Conservation (phyloP, 2,888 invertebrate genomes). For the Ommatoiulus sabulosus region DNA sequence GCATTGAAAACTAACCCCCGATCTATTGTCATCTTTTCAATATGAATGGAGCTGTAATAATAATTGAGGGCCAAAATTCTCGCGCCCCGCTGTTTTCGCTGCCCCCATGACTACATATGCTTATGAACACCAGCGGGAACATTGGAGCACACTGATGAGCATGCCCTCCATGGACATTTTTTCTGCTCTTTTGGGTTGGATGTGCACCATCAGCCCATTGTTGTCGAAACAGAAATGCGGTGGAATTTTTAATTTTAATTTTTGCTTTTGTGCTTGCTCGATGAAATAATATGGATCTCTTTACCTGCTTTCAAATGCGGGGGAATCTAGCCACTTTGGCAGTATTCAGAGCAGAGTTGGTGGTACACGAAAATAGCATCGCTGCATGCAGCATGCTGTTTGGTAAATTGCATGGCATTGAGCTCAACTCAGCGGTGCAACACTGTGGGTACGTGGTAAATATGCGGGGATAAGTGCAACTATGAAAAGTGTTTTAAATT, state of each 20-base stretch:
- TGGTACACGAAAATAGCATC: not conserved
- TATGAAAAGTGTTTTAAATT: not conserved
- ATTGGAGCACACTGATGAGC: constrained; percentile 20
- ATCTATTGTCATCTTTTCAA: constrained; percentile 40
- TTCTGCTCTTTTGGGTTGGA: constrained; percentile 5
- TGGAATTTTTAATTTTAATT: constrained; percentile 40
- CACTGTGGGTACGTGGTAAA: not conserved
- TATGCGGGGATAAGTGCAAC: not conserved
- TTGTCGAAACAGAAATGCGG: not conserved
- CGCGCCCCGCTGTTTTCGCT: not conserved
- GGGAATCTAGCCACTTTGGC: not conserved
- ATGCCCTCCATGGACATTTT: not conserved
- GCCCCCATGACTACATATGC: constrained; percentile 24
- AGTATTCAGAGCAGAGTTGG: not conserved
- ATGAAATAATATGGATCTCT: not conserved
- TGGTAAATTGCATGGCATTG: not conserved
- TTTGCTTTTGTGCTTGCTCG: not conserved
- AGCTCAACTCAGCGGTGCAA: not conserved
- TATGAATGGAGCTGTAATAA: constrained; percentile 43
- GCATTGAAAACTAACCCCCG: constrained; percentile 29
- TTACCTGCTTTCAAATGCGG: not conserved
- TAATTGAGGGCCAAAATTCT: constrained; percentile 43
- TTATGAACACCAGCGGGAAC: constrained; percentile 40
- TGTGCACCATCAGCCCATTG: not conserved
- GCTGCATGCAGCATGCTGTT: not conserved